Evolutionary conservation across 2,888 invertebrate species (phyloP).

Genomic region (Dryobota labecula): DNA sequence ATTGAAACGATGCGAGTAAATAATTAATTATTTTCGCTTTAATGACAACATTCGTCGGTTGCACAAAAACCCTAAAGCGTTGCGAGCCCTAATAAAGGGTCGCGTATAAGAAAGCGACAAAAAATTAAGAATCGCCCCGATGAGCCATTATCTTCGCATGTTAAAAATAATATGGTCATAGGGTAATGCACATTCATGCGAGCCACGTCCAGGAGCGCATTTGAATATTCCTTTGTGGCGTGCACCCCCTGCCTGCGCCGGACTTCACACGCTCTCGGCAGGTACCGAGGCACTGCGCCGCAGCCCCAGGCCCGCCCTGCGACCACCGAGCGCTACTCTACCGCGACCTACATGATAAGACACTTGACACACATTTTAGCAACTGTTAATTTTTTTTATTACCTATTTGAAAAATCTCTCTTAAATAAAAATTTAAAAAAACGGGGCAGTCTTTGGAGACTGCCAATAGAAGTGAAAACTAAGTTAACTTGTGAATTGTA

Average conservation of each 20-base stretch:
- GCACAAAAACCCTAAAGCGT: slow-evolving; percentile 89
- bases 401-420: too few relatives aligned
- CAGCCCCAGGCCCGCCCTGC: slow-evolving; percentile 66
- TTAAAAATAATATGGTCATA: slow-evolving; percentile 90
- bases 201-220: slow-evolving; percentile 89
- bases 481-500: too few relatives aligned
- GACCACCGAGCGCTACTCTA: slow-evolving; percentile 60
- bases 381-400: background rate
- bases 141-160: slow-evolving; percentile 89
- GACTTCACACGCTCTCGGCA: slow-evolving; percentile 89
- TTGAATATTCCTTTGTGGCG: slow-evolving; percentile 86
- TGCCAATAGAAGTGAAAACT: too few relatives aligned
- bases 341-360: slow-evolving; percentile 64
- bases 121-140: slow-evolving; percentile 90
- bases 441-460: too few relatives aligned
- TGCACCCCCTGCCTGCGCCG: slow-evolving; percentile 83
- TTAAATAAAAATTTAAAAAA: too few relatives aligned
- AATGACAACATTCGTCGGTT: slow-evolving; percentile 85
- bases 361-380: slow-evolving; percentile 26
- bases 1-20: slow-evolving; percentile 52
- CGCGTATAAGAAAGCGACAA: slow-evolving; percentile 84
- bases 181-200: slow-evolving; percentile 89
- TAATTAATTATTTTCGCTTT: slow-evolving; percentile 78
- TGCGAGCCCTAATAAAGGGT: slow-evolving; percentile 86
- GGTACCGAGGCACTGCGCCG: slow-evolving; percentile 73